phyloP scores from a whole-genome alignment of 2,888 invertebrate species.

The Caenorhabditis sinica region DNA sequence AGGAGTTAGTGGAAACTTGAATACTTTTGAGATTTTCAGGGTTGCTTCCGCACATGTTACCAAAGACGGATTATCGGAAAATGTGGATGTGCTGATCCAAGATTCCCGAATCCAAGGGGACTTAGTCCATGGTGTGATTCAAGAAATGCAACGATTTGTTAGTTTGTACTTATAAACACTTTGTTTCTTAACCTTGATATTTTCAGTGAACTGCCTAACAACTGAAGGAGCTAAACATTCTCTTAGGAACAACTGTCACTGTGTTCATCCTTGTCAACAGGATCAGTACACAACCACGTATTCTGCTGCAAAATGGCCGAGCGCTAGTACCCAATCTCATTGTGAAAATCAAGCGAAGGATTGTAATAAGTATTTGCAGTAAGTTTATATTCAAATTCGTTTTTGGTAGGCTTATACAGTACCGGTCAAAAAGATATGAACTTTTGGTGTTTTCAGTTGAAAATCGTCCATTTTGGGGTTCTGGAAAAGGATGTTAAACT shows the following conservation, averaged over 20 bases:
- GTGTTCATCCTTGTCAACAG: slow-evolving; percentile 78
- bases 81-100: slow-evolving; percentile 82
- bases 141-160: slow-evolving; percentile 58
- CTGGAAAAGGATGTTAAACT: too few relatives aligned
- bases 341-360: slow-evolving; percentile 70
- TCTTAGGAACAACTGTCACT: slow-evolving; percentile 49
- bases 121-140: slow-evolving; percentile 65
- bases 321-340: slow-evolving; percentile 73
- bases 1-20: neutral
- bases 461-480: too few relatives aligned
- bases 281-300: slow-evolving; percentile 82
- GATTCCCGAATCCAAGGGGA: slow-evolving; percentile 77
- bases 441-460: too few relatives aligned
- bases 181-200: neutral
- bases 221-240: slow-evolving; percentile 62
- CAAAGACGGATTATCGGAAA: slow-evolving; percentile 77
- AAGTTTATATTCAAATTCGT: too few relatives aligned
- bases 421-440: too few relatives aligned
- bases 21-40: slow-evolving; percentile 62
- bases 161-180: slow-evolving; percentile 21
- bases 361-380: slow-evolving; percentile 75
- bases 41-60: slow-evolving; percentile 83
- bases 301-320: slow-evolving; percentile 80
- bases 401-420: too few relatives aligned
- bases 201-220: slow-evolving; percentile 77